Base-by-base conservation (phyloP, 2,888 invertebrate species). In the Chelonus formosanus region DNA sequence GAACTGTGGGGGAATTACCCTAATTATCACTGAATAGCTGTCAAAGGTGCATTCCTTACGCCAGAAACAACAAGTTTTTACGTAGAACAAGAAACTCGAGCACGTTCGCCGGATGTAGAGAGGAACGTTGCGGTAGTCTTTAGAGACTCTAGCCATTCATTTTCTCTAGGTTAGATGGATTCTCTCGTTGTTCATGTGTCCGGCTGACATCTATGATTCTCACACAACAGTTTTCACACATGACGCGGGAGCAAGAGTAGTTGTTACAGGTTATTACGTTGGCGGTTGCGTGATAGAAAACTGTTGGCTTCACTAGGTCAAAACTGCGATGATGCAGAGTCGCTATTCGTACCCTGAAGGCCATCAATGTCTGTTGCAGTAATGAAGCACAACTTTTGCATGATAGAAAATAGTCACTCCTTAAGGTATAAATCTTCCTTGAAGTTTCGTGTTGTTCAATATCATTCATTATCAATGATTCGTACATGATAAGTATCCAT, bases 251-350 rank as follows among this genome's bases (percentile, higher is more conserved):
- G 50, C 50, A 63, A 57, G 52, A 52, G 54, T 52, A 34, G 43
- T 48, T 66, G 62, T 70, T 72, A 71, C 67, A 70, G 68, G 64
- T 69, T 70, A 71, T 70, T 73, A 73, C 71, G 67, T 67, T 65
- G 64, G 55, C 63, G 69, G 68, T 71, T 71, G 72, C 72, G 71
- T 73, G 72, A 67, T 58, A 56, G 67, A 34, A 63, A 67, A 69
- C 67, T 71, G 69, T 70, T 70, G 65, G 63, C 67, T 48, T 71
- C 67, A 73, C 70, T 71, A 57, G 71, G 72, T 73, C 72, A 71
- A 65, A 68, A 65, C 65, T 54, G 68, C 69, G 70, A 67, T 54
- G 63, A 57, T 53, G 61, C 67, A 66, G 67, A 61, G 66, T 65
- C 58, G 35, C 47, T 43, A 47, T 59, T 50, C 60, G 40, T 55